These are phyloP conservation scores for Coracopsis vasa DNA, from an alignment of 2,113 vertebrate genomes.

Conservation along the genomic window DNA sequence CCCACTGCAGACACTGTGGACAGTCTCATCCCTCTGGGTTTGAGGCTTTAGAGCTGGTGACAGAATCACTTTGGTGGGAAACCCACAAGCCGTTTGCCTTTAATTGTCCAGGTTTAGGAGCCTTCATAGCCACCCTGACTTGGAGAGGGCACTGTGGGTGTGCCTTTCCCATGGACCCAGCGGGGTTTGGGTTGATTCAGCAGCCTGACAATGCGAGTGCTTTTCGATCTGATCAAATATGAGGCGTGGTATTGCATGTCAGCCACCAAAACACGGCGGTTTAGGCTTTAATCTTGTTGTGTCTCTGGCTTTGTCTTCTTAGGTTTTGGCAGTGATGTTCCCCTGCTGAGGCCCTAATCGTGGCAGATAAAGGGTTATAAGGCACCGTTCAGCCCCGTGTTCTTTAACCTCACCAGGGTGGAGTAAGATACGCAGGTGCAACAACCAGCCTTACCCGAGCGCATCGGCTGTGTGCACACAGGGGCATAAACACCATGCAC, in stretches of 20 bases:
- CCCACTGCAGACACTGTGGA: background rate
- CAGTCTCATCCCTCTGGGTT: background rate
- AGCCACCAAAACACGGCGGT: background rate
- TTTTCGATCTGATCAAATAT: background rate
- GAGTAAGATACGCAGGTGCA: background rate
- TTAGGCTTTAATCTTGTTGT: background rate
- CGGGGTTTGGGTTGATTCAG: background rate
- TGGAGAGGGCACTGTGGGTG: background rate
- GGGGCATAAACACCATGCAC: background rate
- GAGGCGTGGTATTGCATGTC: background rate
- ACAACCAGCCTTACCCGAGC: background rate
- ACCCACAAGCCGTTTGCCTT: background rate
- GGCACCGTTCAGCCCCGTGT: background rate
- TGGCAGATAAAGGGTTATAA: background rate
- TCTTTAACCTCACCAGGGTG: conserved; percentile 19
- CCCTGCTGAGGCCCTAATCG: background rate
- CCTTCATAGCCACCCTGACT: background rate
- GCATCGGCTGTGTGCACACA: rapidly evolving
- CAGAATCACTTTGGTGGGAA: background rate
- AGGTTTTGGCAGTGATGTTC: background rate
- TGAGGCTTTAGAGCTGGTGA: background rate
- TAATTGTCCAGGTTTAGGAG: background rate
- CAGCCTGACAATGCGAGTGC: background rate
- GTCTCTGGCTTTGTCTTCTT: background rate
- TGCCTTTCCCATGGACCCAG: rapidly evolving